Evolutionary conservation across 2,888 invertebrate genomes (phyloP).

Genomic region (Pollenia amentaria): DNA sequence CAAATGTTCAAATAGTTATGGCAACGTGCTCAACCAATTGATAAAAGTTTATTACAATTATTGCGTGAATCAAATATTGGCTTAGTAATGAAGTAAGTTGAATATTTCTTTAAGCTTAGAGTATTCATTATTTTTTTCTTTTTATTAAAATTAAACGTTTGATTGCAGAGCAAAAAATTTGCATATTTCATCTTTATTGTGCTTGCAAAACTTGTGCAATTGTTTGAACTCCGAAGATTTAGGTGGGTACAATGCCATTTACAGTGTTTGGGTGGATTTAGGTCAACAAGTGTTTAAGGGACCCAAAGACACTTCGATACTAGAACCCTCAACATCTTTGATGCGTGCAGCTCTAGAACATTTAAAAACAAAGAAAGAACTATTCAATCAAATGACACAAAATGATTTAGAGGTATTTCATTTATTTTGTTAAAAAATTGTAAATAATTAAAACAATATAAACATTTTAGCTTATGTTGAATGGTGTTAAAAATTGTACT

Average conservation of each 20-base stretch:
- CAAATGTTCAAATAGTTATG: constrained; percentile 75
- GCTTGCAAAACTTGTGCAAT: constrained; percentile 89
- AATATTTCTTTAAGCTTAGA: background rate
- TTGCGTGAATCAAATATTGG: constrained; percentile 85
- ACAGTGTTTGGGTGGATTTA: constrained; percentile 88
- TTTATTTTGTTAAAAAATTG: background rate
- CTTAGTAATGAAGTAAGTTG: constrained; percentile 85
- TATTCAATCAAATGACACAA: constrained; percentile 86
- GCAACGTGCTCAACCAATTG: constrained; percentile 83
- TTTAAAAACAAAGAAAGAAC: constrained; percentile 85
- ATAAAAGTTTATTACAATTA: constrained; percentile 86
- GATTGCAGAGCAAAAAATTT: constrained; percentile 85
- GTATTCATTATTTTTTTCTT: background rate
- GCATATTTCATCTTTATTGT: constrained; percentile 88
- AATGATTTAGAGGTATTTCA: constrained; percentile 85
- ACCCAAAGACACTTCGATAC: constrained; percentile 85
- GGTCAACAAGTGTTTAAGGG: constrained; percentile 88
- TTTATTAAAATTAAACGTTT: background rate
- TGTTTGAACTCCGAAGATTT: constrained; percentile 87
- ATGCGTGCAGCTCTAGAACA: constrained; percentile 91
- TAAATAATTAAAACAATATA: background rate
- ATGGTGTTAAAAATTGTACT: constrained; percentile 86
- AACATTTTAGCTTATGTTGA: constrained; percentile 84
- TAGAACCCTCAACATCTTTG: constrained; percentile 90
- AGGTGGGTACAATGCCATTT: constrained; percentile 87